Conservation (phyloP, 2,113 vertebrate species). For the Cromileptes altivelis region DNA sequence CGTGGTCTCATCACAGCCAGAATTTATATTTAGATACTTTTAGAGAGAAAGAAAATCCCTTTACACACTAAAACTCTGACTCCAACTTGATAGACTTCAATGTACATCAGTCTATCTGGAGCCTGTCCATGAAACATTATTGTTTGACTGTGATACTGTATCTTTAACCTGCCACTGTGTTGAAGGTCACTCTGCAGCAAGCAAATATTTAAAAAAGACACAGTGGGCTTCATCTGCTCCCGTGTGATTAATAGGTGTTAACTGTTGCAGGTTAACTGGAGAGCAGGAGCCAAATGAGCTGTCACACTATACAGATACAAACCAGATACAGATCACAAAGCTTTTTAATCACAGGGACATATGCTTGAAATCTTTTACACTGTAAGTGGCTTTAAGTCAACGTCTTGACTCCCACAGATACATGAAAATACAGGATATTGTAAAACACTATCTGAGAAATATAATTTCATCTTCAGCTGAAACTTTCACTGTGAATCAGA, state of each 20-base stretch:
- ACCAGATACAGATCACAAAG: background rate
- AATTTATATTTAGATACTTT: background rate
- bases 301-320: background rate
- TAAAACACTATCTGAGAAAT: background rate
- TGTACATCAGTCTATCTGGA: background rate
- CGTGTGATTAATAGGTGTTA: conserved; percentile 24
- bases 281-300: conserved; percentile 14
- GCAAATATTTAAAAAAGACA: conserved; percentile 16
- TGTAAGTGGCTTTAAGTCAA: background rate
- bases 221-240: background rate
- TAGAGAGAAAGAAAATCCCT: background rate
- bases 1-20: conserved; percentile 11
- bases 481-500: background rate
- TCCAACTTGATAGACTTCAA: background rate
- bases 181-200: conserved; percentile 11
- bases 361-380: background rate
- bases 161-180: background rate
- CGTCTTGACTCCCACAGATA: background rate
- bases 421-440: background rate
- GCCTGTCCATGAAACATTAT: background rate
- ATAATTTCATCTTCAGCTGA: background rate
- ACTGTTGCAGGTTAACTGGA: background rate
- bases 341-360: background rate
- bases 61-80: background rate
- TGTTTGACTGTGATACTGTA: background rate